Evolutionary conservation across 2,113 vertebrate species (phyloP).

Genomic region (Burhinus bistriatus): DNA sequence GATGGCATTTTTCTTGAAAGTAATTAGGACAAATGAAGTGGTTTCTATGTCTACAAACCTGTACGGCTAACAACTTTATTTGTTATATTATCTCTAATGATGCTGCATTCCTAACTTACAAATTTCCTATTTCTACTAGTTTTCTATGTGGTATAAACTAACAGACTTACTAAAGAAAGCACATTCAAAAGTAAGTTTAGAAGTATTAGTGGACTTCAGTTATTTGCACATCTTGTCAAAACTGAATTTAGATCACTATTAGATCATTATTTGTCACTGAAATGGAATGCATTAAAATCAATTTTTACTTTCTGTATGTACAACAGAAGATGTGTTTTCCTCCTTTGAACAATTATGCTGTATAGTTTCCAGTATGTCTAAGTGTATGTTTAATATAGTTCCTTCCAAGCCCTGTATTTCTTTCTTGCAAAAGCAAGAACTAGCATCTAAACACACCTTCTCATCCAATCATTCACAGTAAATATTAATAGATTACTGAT

Average conservation of each 20-base stretch:
- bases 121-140: background rate
- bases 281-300: background rate
- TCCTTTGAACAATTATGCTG: background rate
- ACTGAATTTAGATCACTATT: background rate
- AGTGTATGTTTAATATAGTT: background rate
- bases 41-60: background rate
- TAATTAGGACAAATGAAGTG: conserved; percentile 6
- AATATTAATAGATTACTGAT: background rate
- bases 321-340: background rate
- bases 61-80: background rate
- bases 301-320: background rate
- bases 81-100: background rate
- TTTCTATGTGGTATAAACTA: background rate
- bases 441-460: background rate
- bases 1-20: conserved; percentile 6
- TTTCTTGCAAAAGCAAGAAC: background rate
- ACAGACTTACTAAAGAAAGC: background rate
- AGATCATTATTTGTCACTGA: background rate
- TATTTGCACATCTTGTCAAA: background rate
- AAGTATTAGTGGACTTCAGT: background rate
- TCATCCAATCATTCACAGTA: background rate
- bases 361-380: background rate
- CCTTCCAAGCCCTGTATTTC: background rate
- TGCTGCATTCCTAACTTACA: background rate
- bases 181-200: background rate